phyloP scores from a whole-genome alignment of 2,113 vertebrate species.

The Galemys pyrenaicus region DNA sequence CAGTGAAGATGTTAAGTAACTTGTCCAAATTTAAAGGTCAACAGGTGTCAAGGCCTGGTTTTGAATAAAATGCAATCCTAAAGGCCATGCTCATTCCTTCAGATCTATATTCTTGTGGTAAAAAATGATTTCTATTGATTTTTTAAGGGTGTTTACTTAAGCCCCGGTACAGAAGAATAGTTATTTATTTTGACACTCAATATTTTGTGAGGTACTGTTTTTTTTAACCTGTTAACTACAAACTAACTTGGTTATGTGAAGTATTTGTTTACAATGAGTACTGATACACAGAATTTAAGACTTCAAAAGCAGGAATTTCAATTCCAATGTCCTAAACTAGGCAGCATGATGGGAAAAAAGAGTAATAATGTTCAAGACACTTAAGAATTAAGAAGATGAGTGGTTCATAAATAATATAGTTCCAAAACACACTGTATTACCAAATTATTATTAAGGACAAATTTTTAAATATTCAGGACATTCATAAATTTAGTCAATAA shows the following conservation, averaged over 20 bases:
- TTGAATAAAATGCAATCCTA: background rate
- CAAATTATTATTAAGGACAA: slow-evolving; percentile 45
- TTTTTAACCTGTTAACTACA: slow-evolving; percentile 28
- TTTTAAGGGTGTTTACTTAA: too few relatives aligned
- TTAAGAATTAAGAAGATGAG: slow-evolving; percentile 21
- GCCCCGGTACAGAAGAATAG: background rate
- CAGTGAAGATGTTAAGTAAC: slow-evolving; percentile 34
- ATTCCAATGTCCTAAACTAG: background rate
- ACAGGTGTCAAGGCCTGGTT: background rate
- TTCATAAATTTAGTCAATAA: slow-evolving; percentile 35
- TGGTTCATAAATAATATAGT: background rate
- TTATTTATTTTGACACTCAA: background rate
- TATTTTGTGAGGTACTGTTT: slow-evolving; percentile 29
- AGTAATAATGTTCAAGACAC: slow-evolving; percentile 28
- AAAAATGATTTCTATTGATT: slow-evolving; percentile 21
- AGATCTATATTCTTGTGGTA: background rate
- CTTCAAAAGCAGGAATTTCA: slow-evolving; percentile 18
- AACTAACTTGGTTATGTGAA: background rate
- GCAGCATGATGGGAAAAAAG: background rate
- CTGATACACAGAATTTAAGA: slow-evolving; percentile 6
- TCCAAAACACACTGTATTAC: background rate
- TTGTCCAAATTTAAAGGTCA: background rate
- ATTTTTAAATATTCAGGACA: background rate
- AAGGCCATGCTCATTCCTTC: background rate
- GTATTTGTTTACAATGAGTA: background rate